A percentile compares a stretch with the other conserved stretches of the same genome.
Evolutionary conservation across 2,888 invertebrate genomes (phyloP).

Genomic region (Eudasyphora cyanicolor): DNA sequence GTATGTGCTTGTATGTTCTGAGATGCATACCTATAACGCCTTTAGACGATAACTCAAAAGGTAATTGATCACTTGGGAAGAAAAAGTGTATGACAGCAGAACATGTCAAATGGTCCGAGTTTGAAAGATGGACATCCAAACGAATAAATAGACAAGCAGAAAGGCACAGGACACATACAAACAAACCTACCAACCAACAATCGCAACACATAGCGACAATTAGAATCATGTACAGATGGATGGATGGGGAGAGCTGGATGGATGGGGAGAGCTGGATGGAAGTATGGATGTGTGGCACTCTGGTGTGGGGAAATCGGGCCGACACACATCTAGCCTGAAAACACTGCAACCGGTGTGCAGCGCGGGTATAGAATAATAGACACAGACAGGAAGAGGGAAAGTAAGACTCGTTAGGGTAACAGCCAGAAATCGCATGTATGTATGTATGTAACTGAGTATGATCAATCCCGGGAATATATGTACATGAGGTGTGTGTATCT

Average conservation of each 20-base stretch:
- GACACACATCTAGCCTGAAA: neutral
- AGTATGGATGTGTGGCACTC: no score
- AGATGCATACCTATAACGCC: conserved; percentile 51
- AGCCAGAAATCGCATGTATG: neutral
- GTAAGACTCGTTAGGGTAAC: neutral
- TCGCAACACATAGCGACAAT: conserved; percentile 50
- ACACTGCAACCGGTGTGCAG: neutral
- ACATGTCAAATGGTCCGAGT: conserved; percentile 64
- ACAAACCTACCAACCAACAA: conserved; percentile 36
- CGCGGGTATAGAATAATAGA: conserved; percentile 64
- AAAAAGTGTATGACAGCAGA: conserved; percentile 63
- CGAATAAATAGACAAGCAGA: conserved; percentile 59
- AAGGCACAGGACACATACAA: conserved; percentile 22
- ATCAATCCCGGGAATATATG: neutral
- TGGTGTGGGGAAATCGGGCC: no score
- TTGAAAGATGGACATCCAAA: conserved; percentile 65
- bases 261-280: neutral
- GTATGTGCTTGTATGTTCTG: neutral
- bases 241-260: neutral
- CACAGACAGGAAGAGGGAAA: conserved; percentile 19
- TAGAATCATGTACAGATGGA: conserved; percentile 51
- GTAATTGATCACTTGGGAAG: conserved; percentile 67
- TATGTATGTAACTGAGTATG: neutral
- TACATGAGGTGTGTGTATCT: neutral
- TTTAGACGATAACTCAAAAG: conserved; percentile 58